Base-by-base conservation (phyloP, 2,797 vertebrate species). In the Enteromius radiatus region DNA sequence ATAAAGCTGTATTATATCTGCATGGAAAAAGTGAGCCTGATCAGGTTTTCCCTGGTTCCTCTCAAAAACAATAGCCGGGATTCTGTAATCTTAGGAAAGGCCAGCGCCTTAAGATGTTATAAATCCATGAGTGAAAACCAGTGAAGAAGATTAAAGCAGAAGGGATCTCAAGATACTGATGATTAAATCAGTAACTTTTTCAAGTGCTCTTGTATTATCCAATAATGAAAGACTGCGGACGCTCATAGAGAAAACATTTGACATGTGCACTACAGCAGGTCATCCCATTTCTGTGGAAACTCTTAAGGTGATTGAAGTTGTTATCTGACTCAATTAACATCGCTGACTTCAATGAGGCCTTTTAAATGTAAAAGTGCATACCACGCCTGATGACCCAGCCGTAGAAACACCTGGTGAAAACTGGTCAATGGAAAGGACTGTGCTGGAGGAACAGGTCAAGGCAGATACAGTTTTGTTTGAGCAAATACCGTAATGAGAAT, bases 11-110 rank as follows among this genome's bases (percentile, higher is more conserved):
- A 3, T 47, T 80, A 68, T 56, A 70, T 59, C 71, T 83, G 68
- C 80, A 85, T 83, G 73, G 74, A 81, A 88, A 84, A 84, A 63
- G 73, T 49, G 76, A 76, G 77, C 85, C 67, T 81, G 84, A 68
- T 54, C 71, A 85, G 38, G 45, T 86, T 86, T 89, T 33, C 11
- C 38, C 76, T 36, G 6, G 90, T 93, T 94, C 91, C 92, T 90
- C 86, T 80, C 69, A 78, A 86, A 82, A 87, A 87, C 83, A 86
- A 90, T 87, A 85, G 88, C 86, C 86, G 63, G 82, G 90, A 90
- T 59, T 73, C 82, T 69, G 76, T 70, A 70, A 80, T 68, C 90
- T 91, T 92, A 91, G 89, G 86, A 88, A 88, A 78, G 76, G 61
- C 38, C 11, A 49, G 52, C 41, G 17, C 41, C 38, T 83, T 28